Evolutionary conservation across 1,140 invertebrate genomes (phyloP), one percentile per base, ranked within the genome.

Genomic region (Mya arenaria): DNA sequence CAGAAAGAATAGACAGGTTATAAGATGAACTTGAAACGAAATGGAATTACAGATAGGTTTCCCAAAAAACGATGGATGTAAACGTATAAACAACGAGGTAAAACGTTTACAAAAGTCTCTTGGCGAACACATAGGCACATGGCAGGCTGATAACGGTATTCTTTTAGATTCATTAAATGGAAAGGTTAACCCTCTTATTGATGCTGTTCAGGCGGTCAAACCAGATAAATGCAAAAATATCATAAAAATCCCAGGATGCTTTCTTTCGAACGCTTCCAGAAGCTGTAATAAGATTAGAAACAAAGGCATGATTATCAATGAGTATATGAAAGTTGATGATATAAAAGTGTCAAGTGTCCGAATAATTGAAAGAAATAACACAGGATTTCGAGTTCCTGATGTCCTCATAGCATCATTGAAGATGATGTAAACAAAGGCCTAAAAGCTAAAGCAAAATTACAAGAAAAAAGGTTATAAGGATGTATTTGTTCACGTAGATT

Each of bases 11-110:
- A 2, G 63, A 66, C 39, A 34, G 37, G 10, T 30, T 66, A 4
- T 30, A 66, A 66, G 23, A 3, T 17, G 63, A 66, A 15, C 63
- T 66, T 8, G 63, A 66, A 23, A 66, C 15, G 15, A 66, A 66
- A 66, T 30, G 34, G 4, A 36, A 10, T 10, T 8, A 48, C 41
- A 10, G 34, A 37, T 36, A 66, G 39, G 23, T 8, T 66, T 13
- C 5, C 63, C 25, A n/a, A n/a, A 5, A 6, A 37, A 5, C 34
- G n/a, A 19, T 36, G 15, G 63, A 66, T n/a, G n/a, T 36, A 66
- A 66, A 37, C 30, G 63, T 10, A 30, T 66, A 1, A 66, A 4
- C 23, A 37, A 19, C 25, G 63, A 66, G 23, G 5, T 66, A 2
- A 37, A 66, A 37, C 30, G 23, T 5, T 13, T 66, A 37, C 6